Evolutionary conservation across 2,888 invertebrate genomes (phyloP).

Genomic region (Fissipunctia ypsillon): DNA sequence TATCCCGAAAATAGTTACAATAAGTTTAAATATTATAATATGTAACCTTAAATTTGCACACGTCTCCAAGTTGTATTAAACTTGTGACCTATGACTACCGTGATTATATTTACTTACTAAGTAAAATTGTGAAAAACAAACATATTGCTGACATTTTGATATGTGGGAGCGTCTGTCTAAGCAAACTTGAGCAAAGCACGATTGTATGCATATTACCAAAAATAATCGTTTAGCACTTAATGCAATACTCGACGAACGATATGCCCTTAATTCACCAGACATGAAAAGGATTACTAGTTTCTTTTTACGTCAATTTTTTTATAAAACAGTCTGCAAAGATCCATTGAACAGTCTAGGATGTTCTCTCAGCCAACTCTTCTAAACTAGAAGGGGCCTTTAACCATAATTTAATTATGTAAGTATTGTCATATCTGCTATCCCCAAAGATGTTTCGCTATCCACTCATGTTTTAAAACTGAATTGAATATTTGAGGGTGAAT

Average conservation of each 20-base stretch:
- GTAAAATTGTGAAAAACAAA: slow-evolving; percentile 49
- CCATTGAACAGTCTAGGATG: background rate
- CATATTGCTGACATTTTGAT: slow-evolving; percentile 51
- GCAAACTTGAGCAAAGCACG: slow-evolving; percentile 20
- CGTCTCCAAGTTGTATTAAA: background rate
- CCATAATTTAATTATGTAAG: background rate
- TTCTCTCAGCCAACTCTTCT: background rate
- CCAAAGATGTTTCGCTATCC: background rate
- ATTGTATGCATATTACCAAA: slow-evolving; percentile 40
- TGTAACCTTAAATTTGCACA: too few species aligned
- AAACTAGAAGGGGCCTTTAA: background rate
- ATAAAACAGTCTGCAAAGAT: background rate
- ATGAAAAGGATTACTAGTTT: slow-evolving; percentile 1
- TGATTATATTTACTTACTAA: slow-evolving; percentile 22
- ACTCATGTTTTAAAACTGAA: background rate
- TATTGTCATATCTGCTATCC: background rate
- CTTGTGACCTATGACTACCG: slow-evolving; percentile 29
- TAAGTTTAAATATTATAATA: too few species aligned
- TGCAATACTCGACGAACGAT: slow-evolving; percentile 20
- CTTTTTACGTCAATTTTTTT: background rate
- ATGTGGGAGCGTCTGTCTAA: slow-evolving; percentile 40
- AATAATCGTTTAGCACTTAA: slow-evolving; percentile 51
- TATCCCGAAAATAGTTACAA: too few species aligned
- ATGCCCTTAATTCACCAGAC: slow-evolving; percentile 16
- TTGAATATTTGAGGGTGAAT: background rate